phyloP scores from a whole-genome alignment of 1,140 invertebrate genomes.

The Bemisia tabaci region DNA sequence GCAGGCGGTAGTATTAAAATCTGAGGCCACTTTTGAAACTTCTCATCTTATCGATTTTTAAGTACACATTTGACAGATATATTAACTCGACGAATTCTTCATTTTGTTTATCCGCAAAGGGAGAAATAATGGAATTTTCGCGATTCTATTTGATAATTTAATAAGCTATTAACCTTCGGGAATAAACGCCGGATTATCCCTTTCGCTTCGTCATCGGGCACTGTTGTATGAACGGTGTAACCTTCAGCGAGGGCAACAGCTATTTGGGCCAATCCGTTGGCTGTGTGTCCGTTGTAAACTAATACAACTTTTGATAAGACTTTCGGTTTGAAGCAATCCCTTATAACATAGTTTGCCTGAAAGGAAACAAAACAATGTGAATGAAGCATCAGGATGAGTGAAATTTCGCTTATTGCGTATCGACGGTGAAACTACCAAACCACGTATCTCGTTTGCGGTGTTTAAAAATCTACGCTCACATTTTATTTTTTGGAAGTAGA shows the following conservation, averaged over 20 bases:
- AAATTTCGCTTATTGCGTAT: not conserved
- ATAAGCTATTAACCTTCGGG: not conserved
- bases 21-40: too few species aligned
- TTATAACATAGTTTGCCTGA: constrained; percentile 14
- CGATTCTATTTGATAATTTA: too few species aligned
- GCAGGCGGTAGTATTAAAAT: too few species aligned
- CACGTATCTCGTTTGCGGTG: too few species aligned
- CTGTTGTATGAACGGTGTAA: constrained; percentile 39
- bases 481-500: too few species aligned
- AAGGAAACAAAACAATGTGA: not conserved
- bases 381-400: not conserved
- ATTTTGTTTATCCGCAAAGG: too few species aligned
- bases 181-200: not conserved
- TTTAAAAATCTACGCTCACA: too few species aligned
- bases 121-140: too few species aligned
- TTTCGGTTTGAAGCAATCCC: not conserved
- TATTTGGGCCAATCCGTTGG: constrained; percentile 49
- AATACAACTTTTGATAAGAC: constrained; percentile 27
- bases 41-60: too few species aligned
- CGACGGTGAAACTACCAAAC: too few species aligned
- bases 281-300: constrained; percentile 43
- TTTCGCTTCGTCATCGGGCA: constrained; percentile 4
- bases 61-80: too few species aligned
- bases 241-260: constrained; percentile 37
- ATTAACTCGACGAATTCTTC: too few species aligned